Evolutionary conservation across 2,797 vertebrate genomes (phyloP).

Genomic region (Notoglanidium macrostoma): DNA sequence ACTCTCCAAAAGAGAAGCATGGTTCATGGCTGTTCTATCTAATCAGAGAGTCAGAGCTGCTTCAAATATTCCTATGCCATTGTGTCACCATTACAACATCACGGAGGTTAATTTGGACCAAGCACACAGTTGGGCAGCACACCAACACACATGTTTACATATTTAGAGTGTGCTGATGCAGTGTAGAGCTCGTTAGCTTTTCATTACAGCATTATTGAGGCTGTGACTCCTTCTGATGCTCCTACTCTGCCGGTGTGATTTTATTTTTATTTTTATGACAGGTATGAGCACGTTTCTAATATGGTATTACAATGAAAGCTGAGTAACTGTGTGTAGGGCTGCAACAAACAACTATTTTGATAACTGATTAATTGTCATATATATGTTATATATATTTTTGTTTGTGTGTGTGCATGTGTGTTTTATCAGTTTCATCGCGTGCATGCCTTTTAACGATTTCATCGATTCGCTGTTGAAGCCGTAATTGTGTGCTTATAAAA

Average conservation of each 20-base stretch:
- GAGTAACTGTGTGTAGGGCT: too few relatives aligned
- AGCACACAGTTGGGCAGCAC: conserved; percentile 1
- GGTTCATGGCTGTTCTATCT: background rate
- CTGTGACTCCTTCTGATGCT: background rate
- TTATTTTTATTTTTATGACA: background rate
- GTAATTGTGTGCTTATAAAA: conserved; percentile 13
- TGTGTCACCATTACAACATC: background rate
- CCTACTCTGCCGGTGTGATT: background rate
- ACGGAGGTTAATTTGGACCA: conserved; percentile 32
- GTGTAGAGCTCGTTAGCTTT: conserved; percentile 9
- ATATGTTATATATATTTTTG: too few relatives aligned
- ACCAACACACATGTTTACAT: background rate
- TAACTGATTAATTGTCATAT: too few relatives aligned
- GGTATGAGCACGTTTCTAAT: background rate
- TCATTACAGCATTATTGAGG: background rate
- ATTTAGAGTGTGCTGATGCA: background rate
- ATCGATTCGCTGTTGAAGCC: too few relatives aligned
- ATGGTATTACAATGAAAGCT: background rate
- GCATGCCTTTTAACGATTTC: too few relatives aligned
- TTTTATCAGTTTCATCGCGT: too few relatives aligned
- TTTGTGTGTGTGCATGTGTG: too few relatives aligned
- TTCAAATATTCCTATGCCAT: background rate
- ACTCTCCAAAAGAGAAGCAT: background rate
- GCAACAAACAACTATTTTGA: too few relatives aligned
- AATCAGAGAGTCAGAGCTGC: conserved; percentile 6